phyloP scores from a whole-genome alignment of 2,888 invertebrate genomes.

The Galerucella pusilla region DNA sequence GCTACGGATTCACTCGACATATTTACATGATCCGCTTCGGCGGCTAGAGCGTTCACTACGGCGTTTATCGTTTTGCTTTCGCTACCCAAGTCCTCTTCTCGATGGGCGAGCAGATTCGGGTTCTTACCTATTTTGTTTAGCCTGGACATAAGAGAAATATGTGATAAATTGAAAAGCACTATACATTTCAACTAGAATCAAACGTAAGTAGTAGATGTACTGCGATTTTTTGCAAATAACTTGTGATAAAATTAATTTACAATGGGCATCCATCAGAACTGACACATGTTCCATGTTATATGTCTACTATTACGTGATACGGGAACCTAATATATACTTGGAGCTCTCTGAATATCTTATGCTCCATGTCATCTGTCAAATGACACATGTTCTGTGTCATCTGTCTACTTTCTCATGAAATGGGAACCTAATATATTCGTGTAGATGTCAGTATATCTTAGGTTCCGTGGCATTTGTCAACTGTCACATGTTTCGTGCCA shows the following conservation, averaged over 20 bases:
- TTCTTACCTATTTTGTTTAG: slow-evolving; percentile 98
- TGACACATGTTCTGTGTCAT: too few relatives aligned
- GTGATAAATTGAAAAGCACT: not conserved
- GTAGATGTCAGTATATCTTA: too few relatives aligned
- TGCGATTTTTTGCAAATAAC: not conserved
- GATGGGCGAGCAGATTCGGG: slow-evolving; percentile 89
- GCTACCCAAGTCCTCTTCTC: slow-evolving; percentile 75
- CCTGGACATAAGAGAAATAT: slow-evolving; percentile 52
- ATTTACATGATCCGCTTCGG: slow-evolving; percentile 88
- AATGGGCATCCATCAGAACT: not conserved
- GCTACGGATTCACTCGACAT: slow-evolving; percentile 79
- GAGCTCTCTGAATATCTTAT: too few relatives aligned
- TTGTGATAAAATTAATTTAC: not conserved
- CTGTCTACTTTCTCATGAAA: too few relatives aligned
- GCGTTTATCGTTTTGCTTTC: slow-evolving; percentile 91
- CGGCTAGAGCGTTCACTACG: slow-evolving; percentile 91
- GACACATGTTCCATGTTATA: too few relatives aligned
- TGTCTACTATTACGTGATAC: too few relatives aligned
- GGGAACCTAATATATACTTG: too few relatives aligned
- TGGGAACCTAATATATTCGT: too few relatives aligned
- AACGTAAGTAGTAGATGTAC: slow-evolving; percentile 24
- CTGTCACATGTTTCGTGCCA: too few relatives aligned
- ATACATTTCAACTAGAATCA: slow-evolving; percentile 18
- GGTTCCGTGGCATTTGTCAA: too few relatives aligned
- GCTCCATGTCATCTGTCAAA: too few relatives aligned